Conservation (phyloP, 2,113 vertebrate species). For the Ploceus nigricollis region DNA sequence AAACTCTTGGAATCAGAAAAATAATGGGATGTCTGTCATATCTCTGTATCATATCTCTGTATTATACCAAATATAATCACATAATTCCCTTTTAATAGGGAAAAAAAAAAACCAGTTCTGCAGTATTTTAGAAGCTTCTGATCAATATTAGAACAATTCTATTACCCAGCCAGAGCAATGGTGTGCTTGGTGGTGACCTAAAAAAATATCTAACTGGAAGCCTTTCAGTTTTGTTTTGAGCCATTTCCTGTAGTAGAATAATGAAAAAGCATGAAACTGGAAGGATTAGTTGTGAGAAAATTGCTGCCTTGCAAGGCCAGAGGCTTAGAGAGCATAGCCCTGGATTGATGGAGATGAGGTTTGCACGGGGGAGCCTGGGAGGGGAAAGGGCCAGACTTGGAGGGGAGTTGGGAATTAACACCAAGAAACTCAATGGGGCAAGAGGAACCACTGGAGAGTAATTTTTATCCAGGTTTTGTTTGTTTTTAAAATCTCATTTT, state of each 20-base stretch:
- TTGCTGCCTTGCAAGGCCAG: not conserved
- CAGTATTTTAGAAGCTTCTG: not conserved
- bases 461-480: not conserved
- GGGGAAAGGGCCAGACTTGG: not conserved
- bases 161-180: not conserved
- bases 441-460: not conserved
- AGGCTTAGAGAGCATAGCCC: fast-evolving
- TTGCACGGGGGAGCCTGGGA: fast-evolving
- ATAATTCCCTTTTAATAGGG: not conserved
- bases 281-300: not conserved
- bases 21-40: not conserved
- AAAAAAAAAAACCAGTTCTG: not conserved
- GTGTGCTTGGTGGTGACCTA: not conserved
- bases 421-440: too few species aligned
- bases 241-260: not conserved
- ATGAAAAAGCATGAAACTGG: not conserved
- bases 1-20: not conserved
- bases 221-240: not conserved
- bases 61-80: too few species aligned
- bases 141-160: fast-evolving
- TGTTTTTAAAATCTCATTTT: not conserved
- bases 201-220: not conserved
- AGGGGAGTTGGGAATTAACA: not conserved
- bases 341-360: not conserved
- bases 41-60: too few species aligned